Evolutionary conservation across 2,888 invertebrate species (phyloP).

Genomic region (Acanthosoma haemorrhoidale): DNA sequence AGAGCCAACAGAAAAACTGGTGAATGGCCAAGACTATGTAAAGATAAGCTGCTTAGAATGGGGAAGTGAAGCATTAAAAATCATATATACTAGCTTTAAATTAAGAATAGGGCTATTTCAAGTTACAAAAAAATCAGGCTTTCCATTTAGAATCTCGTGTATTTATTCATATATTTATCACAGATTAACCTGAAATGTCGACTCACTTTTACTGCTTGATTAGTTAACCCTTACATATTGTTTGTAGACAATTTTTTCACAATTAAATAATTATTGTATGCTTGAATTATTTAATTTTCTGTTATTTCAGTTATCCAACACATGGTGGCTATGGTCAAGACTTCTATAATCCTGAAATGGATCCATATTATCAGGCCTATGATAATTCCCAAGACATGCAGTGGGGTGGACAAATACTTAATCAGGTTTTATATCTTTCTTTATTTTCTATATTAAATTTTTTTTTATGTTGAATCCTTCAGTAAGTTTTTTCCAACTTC

Average conservation of each 20-base stretch:
- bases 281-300: not conserved
- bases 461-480: not conserved
- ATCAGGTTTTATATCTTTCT: constrained; percentile 38
- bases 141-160: too few relatives aligned
- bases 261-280: not conserved
- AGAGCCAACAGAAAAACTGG: too few relatives aligned
- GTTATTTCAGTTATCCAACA: constrained; percentile 28
- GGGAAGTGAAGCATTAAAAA: too few relatives aligned
- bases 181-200: too few relatives aligned
- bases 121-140: too few relatives aligned
- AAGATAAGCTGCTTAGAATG: too few relatives aligned
- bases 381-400: constrained; percentile 70
- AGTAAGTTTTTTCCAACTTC: constrained; percentile 29
- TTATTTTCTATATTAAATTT: not conserved
- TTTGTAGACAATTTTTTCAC: not conserved
- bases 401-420: constrained; percentile 54
- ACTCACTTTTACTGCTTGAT: not conserved
- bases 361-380: constrained; percentile 55
- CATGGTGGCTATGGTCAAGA: constrained; percentile 37
- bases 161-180: too few relatives aligned
- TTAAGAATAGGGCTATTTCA: too few relatives aligned
- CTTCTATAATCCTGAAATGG: constrained; percentile 43
- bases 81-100: too few relatives aligned
- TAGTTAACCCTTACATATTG: not conserved
- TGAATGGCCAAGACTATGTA: too few relatives aligned